Evolutionary conservation across 2,888 invertebrate genomes (phyloP).

Genomic region (Eulithis testata): DNA sequence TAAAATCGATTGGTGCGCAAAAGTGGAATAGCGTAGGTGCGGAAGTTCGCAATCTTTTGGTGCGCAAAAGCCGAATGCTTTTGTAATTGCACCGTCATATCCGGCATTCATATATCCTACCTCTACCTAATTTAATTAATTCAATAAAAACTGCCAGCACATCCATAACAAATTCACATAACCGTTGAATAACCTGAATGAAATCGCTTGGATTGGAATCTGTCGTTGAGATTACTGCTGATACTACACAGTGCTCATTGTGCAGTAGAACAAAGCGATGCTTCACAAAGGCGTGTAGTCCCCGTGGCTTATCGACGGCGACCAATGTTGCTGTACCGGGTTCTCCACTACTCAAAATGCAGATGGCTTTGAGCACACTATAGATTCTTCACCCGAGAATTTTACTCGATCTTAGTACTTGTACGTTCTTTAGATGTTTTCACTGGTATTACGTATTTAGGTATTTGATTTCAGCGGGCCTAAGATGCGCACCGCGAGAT

Average conservation of each 20-base stretch:
- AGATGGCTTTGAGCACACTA: constrained; percentile 12
- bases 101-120: no score
- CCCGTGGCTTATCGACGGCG: constrained; percentile 36
- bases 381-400: background rate
- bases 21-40: no score
- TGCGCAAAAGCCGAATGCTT: no score
- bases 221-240: constrained; percentile 32
- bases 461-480: background rate
- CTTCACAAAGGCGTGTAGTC: constrained; percentile 29
- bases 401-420: background rate
- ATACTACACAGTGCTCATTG: constrained; percentile 38
- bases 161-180: constrained; percentile 8
- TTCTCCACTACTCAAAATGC: constrained; percentile 15
- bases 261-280: constrained; percentile 37
- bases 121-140: background rate
- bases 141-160: background rate
- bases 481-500: no score
- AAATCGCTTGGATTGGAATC: constrained; percentile 32
- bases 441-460: constrained; percentile 1
- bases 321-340: constrained; percentile 41
- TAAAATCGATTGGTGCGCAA: no score
- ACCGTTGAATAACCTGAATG: constrained; percentile 13
- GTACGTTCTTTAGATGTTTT: background rate
- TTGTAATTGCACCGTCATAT: no score
- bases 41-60: no score